Percentiles rank a stretch among this genome's conserved stretches.
Evolutionary conservation across 2,888 invertebrate species (phyloP).

Genomic region (Chaetoderma sp.): DNA sequence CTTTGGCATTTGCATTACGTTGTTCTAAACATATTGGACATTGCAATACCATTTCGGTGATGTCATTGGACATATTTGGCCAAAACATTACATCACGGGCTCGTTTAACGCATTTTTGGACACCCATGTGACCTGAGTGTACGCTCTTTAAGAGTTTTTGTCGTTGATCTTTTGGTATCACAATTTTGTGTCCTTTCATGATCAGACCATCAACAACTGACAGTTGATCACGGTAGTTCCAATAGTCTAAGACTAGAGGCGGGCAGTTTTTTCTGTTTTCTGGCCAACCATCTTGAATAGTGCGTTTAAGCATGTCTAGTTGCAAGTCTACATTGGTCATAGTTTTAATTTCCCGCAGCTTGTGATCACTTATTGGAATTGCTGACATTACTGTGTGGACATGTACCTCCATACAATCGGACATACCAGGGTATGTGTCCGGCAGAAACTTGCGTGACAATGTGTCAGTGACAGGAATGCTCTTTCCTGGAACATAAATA

Average conservation of each 20-base stretch:
- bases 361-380: no score
- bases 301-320: conserved; percentile 12
- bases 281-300: conserved; percentile 23
- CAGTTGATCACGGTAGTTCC: conserved; percentile 23
- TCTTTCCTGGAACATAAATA: conserved; percentile 26
- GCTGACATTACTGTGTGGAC: no score
- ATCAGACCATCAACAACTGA: conserved; percentile 27
- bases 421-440: background rate
- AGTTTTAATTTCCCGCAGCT: no score
- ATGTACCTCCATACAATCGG: no score
- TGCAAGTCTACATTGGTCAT: conserved; percentile 9
- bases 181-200: conserved; percentile 27
- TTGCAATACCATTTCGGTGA: background rate
- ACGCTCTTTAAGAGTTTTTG: conserved; percentile 15
- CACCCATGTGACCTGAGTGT: conserved; percentile 19
- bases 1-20: conserved; percentile 9
- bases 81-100: conserved; percentile 26
- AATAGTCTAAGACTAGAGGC: conserved; percentile 15
- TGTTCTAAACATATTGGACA: conserved; percentile 15
- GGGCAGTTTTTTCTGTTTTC: conserved; percentile 4
- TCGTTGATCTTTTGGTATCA: conserved; percentile 17
- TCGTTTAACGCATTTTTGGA: conserved; percentile 20
- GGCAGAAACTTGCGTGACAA: conserved; percentile 15
- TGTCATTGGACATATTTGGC: conserved; percentile 30
- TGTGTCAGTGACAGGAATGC: conserved; percentile 32